A percentile compares a stretch with the other conserved stretches of the same genome.
Evolutionary conservation across 1,140 invertebrate species (phyloP).

Genomic region (Ganaspis sp.): DNA sequence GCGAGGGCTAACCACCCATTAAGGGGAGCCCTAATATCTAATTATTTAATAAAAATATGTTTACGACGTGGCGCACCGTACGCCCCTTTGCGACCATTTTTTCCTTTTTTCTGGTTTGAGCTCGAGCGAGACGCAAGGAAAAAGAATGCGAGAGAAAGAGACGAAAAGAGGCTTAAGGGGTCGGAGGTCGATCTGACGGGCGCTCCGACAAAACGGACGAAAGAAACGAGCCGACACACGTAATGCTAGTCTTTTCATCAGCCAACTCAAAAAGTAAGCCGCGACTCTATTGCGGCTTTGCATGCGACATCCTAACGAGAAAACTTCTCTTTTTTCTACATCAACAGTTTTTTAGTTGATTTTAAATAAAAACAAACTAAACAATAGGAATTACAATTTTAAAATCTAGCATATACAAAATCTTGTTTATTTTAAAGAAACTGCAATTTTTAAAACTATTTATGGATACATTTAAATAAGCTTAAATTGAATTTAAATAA

Average conservation of each 20-base stretch:
- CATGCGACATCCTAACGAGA: conserved; percentile 45
- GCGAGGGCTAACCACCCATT: conserved; percentile 74
- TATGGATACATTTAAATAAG: too few species aligned
- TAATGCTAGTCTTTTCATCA: conserved; percentile 55
- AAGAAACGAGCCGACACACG: conserved; percentile 55
- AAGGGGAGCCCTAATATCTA: conserved; percentile 74
- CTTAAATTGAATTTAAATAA: too few species aligned
- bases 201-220: conserved; percentile 49
- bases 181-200: conserved; percentile 67
- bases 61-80: conserved; percentile 74
- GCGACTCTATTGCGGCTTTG: conserved; percentile 39
- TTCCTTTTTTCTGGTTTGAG: conserved; percentile 44
- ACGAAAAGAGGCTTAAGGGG: conserved; percentile 58
- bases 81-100: conserved; percentile 62
- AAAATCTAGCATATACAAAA: too few species aligned
- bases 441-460: too few species aligned
- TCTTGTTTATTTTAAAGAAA: too few species aligned
- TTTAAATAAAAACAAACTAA: too few species aligned
- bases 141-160: conserved; percentile 40
- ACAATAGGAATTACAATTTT: too few species aligned
- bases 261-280: conserved; percentile 41
- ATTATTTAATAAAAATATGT: conserved; percentile 78
- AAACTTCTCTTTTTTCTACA: conserved; percentile 5
- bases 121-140: conserved; percentile 32
- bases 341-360: too few species aligned